Evolutionary conservation across 2,888 invertebrate genomes (phyloP), one percentile per base, ranked within the genome.

Genomic region (Diaphora mendica): DNA sequence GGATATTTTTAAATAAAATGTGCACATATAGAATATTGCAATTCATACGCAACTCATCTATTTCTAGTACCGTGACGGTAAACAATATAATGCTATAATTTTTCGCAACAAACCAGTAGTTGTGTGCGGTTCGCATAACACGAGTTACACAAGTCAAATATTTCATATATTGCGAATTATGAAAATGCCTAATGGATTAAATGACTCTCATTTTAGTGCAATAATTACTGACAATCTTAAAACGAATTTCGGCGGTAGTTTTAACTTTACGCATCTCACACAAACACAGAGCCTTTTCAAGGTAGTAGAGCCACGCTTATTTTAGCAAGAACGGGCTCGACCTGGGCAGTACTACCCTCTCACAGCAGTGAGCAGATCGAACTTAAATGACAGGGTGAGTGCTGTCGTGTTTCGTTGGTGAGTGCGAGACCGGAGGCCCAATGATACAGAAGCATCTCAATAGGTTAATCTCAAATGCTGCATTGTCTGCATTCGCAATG

Each of bases 81-180:
- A 42, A 71, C 71, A 74, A 71, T 71, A 71, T 64, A 73, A 59
- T 65, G 69, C 59, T 75, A 72, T 75, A 55, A 74, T 71, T 77
- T 77, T 74, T 73, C 51, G 67, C 69, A 77, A 76, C 66, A 68
- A 65, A 66, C 62, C 51, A 70, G 55, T 64, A 59, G 39, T 70
- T 51, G 64, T 70, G 55, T 76, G 76, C 76, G 72, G 65, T 80
- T 70, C 74, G 75, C 69, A 71, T 74, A 70, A 77, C 75, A 74
- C 72, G 30, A 67, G n/a, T 80, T 78, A 68, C 77, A 75, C 64
- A 65, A 75, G 20, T 39, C 48, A 44, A 30, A 51, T 26, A 11
- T 68, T 62, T 48, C 62, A 67, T 48, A 59, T 17, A 15, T 44
- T 72, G 39, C 62, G 51, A 62, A 68, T 62, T 67, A 48, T 67